Conservation (phyloP, 2,888 invertebrate genomes). For the Temnothorax rugatulus region DNA sequence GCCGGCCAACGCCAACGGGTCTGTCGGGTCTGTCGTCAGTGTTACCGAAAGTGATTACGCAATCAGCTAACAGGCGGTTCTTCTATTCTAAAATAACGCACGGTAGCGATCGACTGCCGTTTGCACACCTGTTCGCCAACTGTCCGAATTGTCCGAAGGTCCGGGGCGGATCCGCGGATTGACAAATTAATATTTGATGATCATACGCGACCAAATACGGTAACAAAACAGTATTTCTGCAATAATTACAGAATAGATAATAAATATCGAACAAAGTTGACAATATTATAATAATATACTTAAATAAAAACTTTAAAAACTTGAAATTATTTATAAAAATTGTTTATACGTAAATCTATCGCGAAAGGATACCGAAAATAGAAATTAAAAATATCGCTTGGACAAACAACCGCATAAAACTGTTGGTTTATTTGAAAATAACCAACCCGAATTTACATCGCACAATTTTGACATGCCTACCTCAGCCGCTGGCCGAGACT, state of each 20-base stretch:
- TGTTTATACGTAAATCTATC: too few species aligned
- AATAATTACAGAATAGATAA: background rate
- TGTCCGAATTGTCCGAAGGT: background rate
- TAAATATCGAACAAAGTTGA: background rate
- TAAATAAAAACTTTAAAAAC: background rate
- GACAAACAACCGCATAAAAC: background rate
- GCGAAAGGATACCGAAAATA: background rate
- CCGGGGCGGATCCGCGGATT: background rate
- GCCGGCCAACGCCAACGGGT: constrained; percentile 51
- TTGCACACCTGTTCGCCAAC: constrained; percentile 69
- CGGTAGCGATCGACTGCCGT: constrained; percentile 24
- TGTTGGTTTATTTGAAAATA: constrained; percentile 44
- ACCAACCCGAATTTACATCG: constrained; percentile 56
- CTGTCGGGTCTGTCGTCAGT: constrained; percentile 56
- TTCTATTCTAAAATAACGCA: constrained; percentile 69
- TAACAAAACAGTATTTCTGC: background rate
- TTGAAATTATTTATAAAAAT: too few species aligned
- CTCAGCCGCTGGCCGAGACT: background rate
- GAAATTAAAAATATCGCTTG: background rate
- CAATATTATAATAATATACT: background rate
- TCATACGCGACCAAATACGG: background rate
- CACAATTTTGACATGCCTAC: constrained; percentile 27
- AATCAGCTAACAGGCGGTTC: constrained; percentile 58
- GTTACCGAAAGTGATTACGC: constrained; percentile 62
- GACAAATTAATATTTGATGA: background rate